Evolutionary conservation across 2,113 vertebrate genomes (phyloP).

Genomic region (Eidolon helvum): DNA sequence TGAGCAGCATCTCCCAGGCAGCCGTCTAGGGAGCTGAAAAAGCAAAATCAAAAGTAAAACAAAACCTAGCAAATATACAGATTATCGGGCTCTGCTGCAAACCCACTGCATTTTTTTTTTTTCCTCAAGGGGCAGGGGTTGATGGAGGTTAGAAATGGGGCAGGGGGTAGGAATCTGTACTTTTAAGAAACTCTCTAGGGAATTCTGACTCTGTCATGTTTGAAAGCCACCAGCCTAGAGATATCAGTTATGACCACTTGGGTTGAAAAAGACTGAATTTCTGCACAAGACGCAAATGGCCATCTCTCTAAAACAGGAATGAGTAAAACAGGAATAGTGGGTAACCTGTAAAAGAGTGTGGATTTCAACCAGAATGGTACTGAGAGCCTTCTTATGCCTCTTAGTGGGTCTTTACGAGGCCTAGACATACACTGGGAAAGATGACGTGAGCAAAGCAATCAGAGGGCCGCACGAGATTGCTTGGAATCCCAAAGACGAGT

Average conservation of each 20-base stretch:
- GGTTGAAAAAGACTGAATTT: background rate
- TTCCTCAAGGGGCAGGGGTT: background rate
- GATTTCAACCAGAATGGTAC: background rate
- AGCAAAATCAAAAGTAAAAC: background rate
- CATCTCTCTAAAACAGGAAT: background rate
- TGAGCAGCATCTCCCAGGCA: background rate
- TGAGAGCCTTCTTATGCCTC: background rate
- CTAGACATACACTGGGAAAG: background rate
- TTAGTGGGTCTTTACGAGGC: background rate
- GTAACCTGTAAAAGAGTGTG: background rate
- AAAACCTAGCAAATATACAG: background rate
- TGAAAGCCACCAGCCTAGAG: background rate
- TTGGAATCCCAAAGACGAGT: accelerated
- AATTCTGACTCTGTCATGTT: background rate
- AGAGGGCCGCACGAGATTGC: background rate
- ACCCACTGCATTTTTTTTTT: background rate
- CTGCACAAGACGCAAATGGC: background rate
- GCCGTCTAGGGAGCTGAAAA: background rate
- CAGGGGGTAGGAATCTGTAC: background rate
- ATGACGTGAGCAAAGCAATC: background rate
- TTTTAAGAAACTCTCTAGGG: background rate
- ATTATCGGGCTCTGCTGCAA: background rate
- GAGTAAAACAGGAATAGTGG: no score
- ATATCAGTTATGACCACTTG: background rate
- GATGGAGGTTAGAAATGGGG: background rate